Evolutionary conservation across 2,888 invertebrate species (phyloP).

Genomic region (Notodonta ziczac): DNA sequence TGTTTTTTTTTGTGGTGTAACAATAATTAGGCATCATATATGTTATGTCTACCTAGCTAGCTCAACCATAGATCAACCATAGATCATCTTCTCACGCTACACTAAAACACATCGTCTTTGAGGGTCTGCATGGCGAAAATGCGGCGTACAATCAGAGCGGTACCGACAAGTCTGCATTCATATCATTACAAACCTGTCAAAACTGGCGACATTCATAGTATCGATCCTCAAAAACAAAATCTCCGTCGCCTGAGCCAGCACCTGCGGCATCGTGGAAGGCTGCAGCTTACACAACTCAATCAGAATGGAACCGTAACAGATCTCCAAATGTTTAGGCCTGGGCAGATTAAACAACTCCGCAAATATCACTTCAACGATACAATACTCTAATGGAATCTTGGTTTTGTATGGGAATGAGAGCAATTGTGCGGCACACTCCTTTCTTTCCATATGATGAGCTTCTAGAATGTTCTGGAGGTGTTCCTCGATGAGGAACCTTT

Average conservation of each 20-base stretch:
- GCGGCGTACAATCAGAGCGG: too few relatives aligned
- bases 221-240: constrained; percentile 98
- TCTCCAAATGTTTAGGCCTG: constrained; percentile 93
- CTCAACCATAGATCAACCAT: too few relatives aligned
- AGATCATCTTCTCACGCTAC: too few relatives aligned
- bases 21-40: too few relatives aligned
- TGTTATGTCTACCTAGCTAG: too few relatives aligned
- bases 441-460: constrained; percentile 93
- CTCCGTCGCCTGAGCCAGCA: constrained; percentile 98
- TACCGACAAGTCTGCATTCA: too few relatives aligned
- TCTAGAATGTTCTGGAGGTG: constrained; percentile 97
- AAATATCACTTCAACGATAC: constrained; percentile 98
- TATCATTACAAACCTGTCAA: constrained; percentile 88
- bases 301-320: constrained; percentile 96
- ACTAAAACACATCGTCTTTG: too few relatives aligned
- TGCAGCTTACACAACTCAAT: constrained; percentile 99
- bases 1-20: too few relatives aligned
- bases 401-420: constrained; percentile 96
- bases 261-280: constrained; percentile 98
- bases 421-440: constrained; percentile 97
- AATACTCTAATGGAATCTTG: constrained; percentile 98
- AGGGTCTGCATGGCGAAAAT: too few relatives aligned
- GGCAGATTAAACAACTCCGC: constrained; percentile 97
- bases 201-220: constrained; percentile 98
- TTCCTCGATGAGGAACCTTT: constrained; percentile 98